Conservation (phyloP, 2,888 invertebrate species). For the Leptopilina syphax region DNA sequence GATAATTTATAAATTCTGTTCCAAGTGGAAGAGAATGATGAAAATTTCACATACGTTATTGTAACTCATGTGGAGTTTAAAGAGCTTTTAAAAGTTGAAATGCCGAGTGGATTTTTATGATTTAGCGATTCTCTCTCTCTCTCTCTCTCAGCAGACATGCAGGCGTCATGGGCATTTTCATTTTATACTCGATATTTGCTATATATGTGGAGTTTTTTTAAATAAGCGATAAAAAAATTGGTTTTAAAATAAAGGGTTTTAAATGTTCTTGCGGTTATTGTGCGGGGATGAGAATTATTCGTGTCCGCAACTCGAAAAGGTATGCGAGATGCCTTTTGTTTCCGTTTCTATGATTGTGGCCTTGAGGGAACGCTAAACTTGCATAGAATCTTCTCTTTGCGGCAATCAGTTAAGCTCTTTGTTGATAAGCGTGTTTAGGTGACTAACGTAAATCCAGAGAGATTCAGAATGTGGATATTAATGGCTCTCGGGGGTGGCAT, state of each 20-base stretch:
- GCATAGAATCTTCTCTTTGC: neutral
- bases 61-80: conserved; percentile 7
- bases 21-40: neutral
- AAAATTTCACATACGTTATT: neutral
- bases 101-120: neutral
- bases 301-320: too few relatives aligned
- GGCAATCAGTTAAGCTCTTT: conserved; percentile 7
- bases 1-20: too few relatives aligned
- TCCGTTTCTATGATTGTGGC: too few relatives aligned
- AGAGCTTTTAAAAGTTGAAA: conserved; percentile 17
- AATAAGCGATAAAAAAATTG: too few relatives aligned
- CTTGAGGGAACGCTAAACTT: too few relatives aligned
- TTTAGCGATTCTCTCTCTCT: neutral
- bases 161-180: conserved; percentile 2
- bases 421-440: conserved; percentile 5
- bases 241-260: too few relatives aligned
- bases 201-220: neutral
- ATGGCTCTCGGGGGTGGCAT: conserved; percentile 67
- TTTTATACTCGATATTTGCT: neutral
- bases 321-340: too few relatives aligned
- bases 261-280: too few relatives aligned
- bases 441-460: neutral
- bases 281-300: too few relatives aligned
- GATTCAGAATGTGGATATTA: conserved; percentile 60
- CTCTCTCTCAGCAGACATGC: neutral